Percentiles rank a stretch among this genome's conserved stretches.
Conservation (phyloP, 2,888 invertebrate species). For the Drosophila formosana region DNA sequence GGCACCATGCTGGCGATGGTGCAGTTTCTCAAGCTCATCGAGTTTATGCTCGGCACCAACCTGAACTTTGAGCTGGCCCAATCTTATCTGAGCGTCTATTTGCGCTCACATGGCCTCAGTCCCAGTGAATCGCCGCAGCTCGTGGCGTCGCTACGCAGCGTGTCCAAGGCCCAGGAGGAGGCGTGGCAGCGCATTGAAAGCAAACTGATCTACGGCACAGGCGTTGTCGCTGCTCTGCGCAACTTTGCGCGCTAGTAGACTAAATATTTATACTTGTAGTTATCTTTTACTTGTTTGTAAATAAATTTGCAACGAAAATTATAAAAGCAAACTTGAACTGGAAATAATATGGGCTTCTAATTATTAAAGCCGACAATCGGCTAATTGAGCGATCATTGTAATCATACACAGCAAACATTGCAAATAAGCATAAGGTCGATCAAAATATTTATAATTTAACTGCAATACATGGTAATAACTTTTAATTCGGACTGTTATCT, state of each 20-base stretch:
- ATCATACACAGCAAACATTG: background rate
- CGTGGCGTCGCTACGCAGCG: conserved; percentile 86
- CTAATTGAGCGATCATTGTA: background rate
- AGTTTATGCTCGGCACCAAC: conserved; percentile 90
- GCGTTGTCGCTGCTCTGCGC: conserved; percentile 91
- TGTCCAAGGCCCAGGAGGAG: conserved; percentile 87
- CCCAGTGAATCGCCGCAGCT: conserved; percentile 87
- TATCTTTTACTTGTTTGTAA: conserved; percentile 36
- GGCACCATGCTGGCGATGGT: conserved; percentile 90
- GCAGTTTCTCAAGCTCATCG: conserved; percentile 91
- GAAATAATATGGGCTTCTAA: background rate
- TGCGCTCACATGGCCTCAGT: conserved; percentile 91
- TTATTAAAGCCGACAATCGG: background rate
- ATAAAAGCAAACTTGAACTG: background rate
- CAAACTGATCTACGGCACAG: conserved; percentile 90
- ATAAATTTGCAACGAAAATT: conserved; percentile 42
- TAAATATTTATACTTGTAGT: conserved; percentile 41
- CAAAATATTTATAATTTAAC: too few species aligned
- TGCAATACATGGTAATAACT: too few species aligned
- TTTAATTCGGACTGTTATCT: too few species aligned
- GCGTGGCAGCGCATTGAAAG: conserved; percentile 90
- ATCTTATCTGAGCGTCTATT: conserved; percentile 94
- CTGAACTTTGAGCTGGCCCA: conserved; percentile 95
- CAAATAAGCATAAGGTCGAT: too few species aligned
- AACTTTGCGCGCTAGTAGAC: conserved; percentile 84